These are phyloP conservation scores for Hypercompe scribonia DNA, from an alignment of 2,888 invertebrate species.

Conservation along the genomic window DNA sequence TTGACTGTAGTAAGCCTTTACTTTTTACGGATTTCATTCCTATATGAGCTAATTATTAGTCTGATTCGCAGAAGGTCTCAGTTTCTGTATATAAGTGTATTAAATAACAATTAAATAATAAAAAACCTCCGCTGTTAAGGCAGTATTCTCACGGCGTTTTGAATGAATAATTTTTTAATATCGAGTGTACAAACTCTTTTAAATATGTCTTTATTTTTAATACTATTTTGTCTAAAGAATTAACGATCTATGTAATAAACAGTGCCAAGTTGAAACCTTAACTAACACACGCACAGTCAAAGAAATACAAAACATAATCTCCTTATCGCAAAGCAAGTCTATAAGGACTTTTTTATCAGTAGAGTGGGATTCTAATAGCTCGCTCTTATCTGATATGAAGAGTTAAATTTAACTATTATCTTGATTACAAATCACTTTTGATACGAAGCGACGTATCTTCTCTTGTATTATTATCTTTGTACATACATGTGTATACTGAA, in stretches of 20 bases:
- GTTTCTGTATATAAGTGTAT: no score
- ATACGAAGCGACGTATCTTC: constrained; percentile 2
- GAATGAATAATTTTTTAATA: no score
- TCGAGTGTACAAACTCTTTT: neutral
- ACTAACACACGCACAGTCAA: constrained; percentile 22
- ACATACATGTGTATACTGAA: neutral
- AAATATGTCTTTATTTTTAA: neutral
- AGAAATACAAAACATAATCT: constrained; percentile 41
- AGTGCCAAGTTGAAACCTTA: constrained; percentile 14
- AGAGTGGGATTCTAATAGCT: constrained; percentile 60
- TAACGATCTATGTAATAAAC: constrained; percentile 14
- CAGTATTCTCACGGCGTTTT: no score
- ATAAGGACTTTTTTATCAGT: constrained; percentile 68
- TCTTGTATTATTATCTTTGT: constrained; percentile 7
- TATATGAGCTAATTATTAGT: no score
- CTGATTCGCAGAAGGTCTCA: no score
- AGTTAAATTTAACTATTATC: constrained; percentile 60
- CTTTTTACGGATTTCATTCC: no score
- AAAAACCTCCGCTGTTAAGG: neutral
- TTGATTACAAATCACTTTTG: constrained; percentile 19
- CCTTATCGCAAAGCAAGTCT: constrained; percentile 60
- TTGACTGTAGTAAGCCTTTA: neutral
- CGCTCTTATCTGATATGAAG: constrained; percentile 64
- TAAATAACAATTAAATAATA: no score
- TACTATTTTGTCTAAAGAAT: neutral